A percentile compares a stretch with the other conserved stretches of the same genome.
These are phyloP conservation scores for Semibalanus balanoides DNA, from an alignment of 1,140 invertebrate species.

Conservation along the genomic window DNA sequence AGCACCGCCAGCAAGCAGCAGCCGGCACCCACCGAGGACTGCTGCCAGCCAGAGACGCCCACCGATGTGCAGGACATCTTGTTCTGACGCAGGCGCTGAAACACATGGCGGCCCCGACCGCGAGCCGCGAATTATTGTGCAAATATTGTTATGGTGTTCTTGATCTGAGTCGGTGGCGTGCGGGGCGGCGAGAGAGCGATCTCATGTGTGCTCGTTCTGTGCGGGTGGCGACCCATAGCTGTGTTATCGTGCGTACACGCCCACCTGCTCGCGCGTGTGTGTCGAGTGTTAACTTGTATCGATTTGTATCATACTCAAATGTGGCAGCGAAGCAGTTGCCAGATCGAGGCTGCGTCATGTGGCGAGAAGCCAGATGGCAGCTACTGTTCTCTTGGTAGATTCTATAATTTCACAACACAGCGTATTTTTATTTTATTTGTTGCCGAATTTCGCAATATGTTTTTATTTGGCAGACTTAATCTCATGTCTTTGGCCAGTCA, in stretches of 20 bases:
- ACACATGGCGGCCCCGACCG: no score
- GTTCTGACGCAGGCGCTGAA: background rate
- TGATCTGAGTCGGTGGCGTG: background rate
- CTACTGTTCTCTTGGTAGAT: background rate
- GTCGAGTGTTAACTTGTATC: background rate
- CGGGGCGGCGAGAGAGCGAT: background rate
- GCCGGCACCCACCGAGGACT: background rate
- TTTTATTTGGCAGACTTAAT: background rate
- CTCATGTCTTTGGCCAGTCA: background rate
- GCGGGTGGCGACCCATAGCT: background rate
- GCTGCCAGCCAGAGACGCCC: constrained; percentile 3
- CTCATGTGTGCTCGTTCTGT: background rate
- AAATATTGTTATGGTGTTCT: background rate
- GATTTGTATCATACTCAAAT: background rate
- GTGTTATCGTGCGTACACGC: background rate
- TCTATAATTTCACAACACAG: background rate
- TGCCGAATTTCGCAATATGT: background rate
- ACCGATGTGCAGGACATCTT: background rate
- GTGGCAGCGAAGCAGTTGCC: background rate
- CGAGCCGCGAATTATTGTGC: background rate
- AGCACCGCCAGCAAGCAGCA: background rate
- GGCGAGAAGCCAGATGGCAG: background rate
- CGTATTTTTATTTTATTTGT: background rate
- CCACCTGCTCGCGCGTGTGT: background rate
- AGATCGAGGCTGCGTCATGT: no score